Conservation (phyloP, 1,140 invertebrate species). For the Drosophila kikkawai region DNA sequence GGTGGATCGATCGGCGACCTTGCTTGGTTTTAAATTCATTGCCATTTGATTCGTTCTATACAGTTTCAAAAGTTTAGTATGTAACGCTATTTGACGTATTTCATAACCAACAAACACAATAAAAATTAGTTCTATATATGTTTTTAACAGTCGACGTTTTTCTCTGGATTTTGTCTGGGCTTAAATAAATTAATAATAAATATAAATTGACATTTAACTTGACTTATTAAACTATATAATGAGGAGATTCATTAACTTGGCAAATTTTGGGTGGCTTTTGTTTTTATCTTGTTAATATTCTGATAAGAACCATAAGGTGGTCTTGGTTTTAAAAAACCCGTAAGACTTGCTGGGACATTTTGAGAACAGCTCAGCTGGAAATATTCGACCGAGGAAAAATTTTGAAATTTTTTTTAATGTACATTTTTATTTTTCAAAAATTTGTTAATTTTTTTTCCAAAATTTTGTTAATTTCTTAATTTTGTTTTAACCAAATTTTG, state of each 20-base stretch:
- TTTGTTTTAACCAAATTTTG: too few relatives aligned
- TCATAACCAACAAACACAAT: constrained; percentile 77
- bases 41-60: constrained; percentile 49
- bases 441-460: too few relatives aligned
- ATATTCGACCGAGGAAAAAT: too few relatives aligned
- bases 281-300: background rate
- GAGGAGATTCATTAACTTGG: background rate
- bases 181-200: constrained; percentile 23
- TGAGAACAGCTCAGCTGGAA: too few relatives aligned
- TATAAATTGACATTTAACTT: constrained; percentile 8
- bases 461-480: too few relatives aligned
- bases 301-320: background rate
- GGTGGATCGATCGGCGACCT: constrained; percentile 23
- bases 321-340: background rate
- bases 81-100: constrained; percentile 61
- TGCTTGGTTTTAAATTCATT: constrained; percentile 50
- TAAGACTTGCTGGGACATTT: too few relatives aligned
- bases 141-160: constrained; percentile 58
- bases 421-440: too few relatives aligned
- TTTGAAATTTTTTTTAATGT: too few relatives aligned
- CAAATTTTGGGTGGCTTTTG: background rate
- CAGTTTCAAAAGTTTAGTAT: constrained; percentile 56
- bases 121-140: constrained; percentile 73
- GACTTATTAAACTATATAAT: background rate
- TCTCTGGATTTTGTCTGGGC: constrained; percentile 8